Evolutionary conservation across 2,113 vertebrate species (phyloP).

Genomic region (Daubentonia madagascariensis): DNA sequence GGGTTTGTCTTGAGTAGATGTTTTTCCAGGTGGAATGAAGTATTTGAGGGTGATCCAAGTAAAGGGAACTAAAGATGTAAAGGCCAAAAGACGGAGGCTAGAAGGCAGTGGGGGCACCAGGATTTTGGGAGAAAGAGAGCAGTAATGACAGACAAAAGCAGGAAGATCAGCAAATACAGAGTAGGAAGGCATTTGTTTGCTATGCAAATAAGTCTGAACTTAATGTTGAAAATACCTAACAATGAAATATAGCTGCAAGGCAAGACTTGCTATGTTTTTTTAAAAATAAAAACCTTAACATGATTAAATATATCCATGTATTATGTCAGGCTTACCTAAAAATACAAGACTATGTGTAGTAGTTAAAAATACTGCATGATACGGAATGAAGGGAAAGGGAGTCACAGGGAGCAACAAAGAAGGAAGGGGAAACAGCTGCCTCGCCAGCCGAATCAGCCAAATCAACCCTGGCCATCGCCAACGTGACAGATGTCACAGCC

Average conservation of each 20-base stretch:
- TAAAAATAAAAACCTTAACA: neutral
- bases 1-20: neutral
- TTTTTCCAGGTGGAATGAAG: neutral
- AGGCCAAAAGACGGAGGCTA: neutral
- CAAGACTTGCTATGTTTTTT: neutral
- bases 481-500: constrained; percentile 58
- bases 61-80: neutral
- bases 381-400: neutral
- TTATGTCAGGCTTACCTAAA: neutral
- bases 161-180: neutral
- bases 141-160: neutral
- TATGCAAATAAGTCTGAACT: neutral
- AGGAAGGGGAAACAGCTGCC: constrained; percentile 48
- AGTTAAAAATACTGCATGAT: neutral
- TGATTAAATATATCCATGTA: neutral
- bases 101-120: neutral
- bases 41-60: neutral
- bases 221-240: neutral
- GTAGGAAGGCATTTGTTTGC: neutral
- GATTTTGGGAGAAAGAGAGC: neutral
- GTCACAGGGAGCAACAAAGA: neutral
- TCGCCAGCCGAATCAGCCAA: constrained; percentile 22
- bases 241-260: neutral
- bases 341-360: neutral
- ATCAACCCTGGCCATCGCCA: constrained; percentile 47